Conservation (phyloP, 2,113 vertebrate genomes). For the Eurystomus gularis region DNA sequence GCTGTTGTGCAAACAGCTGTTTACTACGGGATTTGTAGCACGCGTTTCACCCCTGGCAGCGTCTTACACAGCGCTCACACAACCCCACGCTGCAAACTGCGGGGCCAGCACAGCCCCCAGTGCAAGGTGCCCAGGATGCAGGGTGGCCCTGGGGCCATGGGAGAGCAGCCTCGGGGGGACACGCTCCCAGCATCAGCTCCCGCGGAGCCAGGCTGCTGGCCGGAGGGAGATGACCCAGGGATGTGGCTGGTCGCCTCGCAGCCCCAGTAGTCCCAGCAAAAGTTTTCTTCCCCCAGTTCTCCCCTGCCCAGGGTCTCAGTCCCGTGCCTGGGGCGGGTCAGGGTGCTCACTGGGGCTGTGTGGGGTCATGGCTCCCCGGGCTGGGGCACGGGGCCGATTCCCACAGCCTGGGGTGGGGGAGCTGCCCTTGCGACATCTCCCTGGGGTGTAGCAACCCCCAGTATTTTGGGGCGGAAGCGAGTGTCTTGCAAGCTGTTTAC, state of each 20-base stretch:
- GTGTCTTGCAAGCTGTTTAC: slow-evolving; percentile 29
- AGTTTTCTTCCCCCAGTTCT: accelerated
- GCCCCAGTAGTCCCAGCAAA: accelerated
- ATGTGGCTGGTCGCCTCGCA: not conserved
- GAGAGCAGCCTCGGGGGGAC: not conserved
- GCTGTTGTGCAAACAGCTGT: slow-evolving; percentile 54
- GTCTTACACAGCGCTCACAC: accelerated
- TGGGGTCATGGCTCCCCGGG: too few species aligned
- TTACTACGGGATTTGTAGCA: not conserved
- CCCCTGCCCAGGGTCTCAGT: too few species aligned
- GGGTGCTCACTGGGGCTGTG: accelerated
- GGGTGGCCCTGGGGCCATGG: accelerated
- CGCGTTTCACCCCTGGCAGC: accelerated
- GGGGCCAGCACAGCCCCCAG: accelerated
- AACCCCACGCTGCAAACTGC: accelerated
- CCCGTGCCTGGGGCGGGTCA: accelerated
- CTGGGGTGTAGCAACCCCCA: slow-evolving; percentile 13
- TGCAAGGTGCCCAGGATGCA: accelerated
- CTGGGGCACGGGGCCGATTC: accelerated
- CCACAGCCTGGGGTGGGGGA: not conserved
- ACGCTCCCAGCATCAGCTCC: accelerated
- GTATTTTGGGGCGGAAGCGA: not conserved
- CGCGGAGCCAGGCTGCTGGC: accelerated
- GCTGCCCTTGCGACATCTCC: not conserved
- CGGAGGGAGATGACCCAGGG: accelerated